Evolutionary conservation across 2,797 vertebrate genomes (phyloP), one percentile per base, ranked within the genome.

Genomic region (Macropodus opercularis): DNA sequence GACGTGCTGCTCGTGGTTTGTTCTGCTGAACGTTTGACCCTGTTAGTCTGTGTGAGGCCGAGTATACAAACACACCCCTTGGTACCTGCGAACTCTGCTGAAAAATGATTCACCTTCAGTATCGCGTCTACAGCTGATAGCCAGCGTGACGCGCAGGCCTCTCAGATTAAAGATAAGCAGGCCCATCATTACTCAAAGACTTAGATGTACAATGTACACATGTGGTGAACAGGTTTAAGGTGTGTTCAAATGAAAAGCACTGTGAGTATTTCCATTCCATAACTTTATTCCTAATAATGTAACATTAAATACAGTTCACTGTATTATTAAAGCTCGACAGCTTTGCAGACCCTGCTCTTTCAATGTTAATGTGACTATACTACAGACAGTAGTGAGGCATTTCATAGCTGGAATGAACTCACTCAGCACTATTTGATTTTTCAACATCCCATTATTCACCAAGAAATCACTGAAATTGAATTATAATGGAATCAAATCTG

Each of bases 31-130:
- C 62, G 74, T 68, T 77, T 73, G 63, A 35, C 26, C 56, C 74
- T 32, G 49, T 68, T 69, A 66, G 63, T 44, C 27, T 62, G 46
- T 69, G 74, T 63, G 27, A 72, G 56, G 65, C 40, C 57, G 72
- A 48, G 55, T 46, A 27, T 23, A 36, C 59, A 63, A 15, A 52
- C 34, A 68, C 31, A 26, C 40, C 13, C 38, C 29, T 52, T 41
- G 38, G 71, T 50, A 55, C 44, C 32, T 18, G 3, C 58, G 61
- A 12, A 40, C 55, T 74, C 58, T 62, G 63, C 35, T 64, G 57
- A 47, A 60, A 64, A 60, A 75, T 75, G 60, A 56, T 53, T 76
- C 32, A 58, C 77, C n/a, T n/a, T n/a, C n/a, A n/a, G n/a, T n/a
- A n/a, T n/a, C n/a, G n/a, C n/a, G n/a, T n/a, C n/a, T n/a, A n/a